A percentile compares a stretch with the other conserved stretches of the same genome.
These are phyloP conservation scores for Archips crataeganus DNA, from an alignment of 2,888 invertebrate genomes.

Conservation along the genomic window DNA sequence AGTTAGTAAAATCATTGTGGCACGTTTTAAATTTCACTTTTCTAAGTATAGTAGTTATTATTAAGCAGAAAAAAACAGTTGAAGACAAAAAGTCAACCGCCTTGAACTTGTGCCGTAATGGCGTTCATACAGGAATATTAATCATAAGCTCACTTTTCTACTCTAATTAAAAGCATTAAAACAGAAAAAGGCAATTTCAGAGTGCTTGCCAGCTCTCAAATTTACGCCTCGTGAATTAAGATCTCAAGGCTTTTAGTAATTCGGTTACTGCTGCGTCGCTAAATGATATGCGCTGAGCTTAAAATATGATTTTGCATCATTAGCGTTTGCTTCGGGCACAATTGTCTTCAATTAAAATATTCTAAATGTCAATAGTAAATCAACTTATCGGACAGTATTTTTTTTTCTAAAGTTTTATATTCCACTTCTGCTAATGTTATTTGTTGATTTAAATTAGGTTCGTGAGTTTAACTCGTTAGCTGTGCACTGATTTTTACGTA, in stretches of 20 bases:
- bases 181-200: conserved; percentile 10
- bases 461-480: too few species aligned
- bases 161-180: conserved; percentile 8
- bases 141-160: conserved; percentile 9
- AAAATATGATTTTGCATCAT: conserved; percentile 4
- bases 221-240: conserved; percentile 9
- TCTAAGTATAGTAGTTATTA: not conserved
- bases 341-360: not conserved
- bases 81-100: not conserved
- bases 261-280: conserved; percentile 9
- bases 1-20: too few species aligned
- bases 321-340: not conserved
- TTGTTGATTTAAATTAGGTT: too few species aligned
- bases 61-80: not conserved
- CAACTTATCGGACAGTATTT: not conserved
- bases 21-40: too few species aligned
- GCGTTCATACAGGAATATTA: conserved; percentile 6
- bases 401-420: too few species aligned
- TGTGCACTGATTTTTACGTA: too few species aligned
- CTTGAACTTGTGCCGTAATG: not conserved
- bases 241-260: conserved; percentile 9
- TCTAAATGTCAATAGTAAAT: not conserved
- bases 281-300: conserved; percentile 4
- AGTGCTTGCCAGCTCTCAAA: conserved; percentile 5
- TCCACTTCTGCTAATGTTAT: too few species aligned